Conservation (phyloP, 2,888 invertebrate species). For the Agrilus biguttatus region DNA sequence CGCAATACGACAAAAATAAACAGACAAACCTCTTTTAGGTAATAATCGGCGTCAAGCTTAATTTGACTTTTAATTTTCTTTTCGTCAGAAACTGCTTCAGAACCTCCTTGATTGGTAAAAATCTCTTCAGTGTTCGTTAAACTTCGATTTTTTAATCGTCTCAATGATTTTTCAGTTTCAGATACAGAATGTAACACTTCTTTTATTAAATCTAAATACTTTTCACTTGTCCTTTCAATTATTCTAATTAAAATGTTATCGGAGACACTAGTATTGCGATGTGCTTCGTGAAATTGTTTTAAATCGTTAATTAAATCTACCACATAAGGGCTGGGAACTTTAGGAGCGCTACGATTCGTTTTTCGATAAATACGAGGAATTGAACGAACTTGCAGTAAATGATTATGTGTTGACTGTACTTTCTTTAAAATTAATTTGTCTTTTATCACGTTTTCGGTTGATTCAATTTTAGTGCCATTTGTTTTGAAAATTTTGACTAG, state of each 20-base stretch:
- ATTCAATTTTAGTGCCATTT: constrained; percentile 10
- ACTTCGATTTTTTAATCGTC: constrained; percentile 55
- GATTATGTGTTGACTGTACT: constrained; percentile 13
- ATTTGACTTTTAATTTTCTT: constrained; percentile 89
- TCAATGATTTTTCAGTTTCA: constrained; percentile 88
- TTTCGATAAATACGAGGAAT: constrained; percentile 86
- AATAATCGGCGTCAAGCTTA: constrained; percentile 69
- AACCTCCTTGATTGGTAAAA: constrained; percentile 39
- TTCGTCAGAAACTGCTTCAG: constrained; percentile 53
- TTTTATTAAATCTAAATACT: constrained; percentile 57
- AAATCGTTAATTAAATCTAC: constrained; percentile 11
- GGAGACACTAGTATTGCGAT: not conserved
- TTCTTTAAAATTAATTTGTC: no score
- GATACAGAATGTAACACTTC: constrained; percentile 88
- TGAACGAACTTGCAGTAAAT: constrained; percentile 74
- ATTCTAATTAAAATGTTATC: no score
- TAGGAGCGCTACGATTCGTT: constrained; percentile 79
- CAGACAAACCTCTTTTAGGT: constrained; percentile 36
- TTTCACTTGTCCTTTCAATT: no score
- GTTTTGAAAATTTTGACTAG: constrained; percentile 16
- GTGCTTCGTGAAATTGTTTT: not conserved
- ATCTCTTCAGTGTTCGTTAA: constrained; percentile 22
- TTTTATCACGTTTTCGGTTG: no score
- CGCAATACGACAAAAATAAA: not conserved
- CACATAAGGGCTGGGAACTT: constrained; percentile 63